These are phyloP conservation scores for Polypterus senegalus DNA, from an alignment of 2,113 vertebrate genomes.

Conservation along the genomic window DNA sequence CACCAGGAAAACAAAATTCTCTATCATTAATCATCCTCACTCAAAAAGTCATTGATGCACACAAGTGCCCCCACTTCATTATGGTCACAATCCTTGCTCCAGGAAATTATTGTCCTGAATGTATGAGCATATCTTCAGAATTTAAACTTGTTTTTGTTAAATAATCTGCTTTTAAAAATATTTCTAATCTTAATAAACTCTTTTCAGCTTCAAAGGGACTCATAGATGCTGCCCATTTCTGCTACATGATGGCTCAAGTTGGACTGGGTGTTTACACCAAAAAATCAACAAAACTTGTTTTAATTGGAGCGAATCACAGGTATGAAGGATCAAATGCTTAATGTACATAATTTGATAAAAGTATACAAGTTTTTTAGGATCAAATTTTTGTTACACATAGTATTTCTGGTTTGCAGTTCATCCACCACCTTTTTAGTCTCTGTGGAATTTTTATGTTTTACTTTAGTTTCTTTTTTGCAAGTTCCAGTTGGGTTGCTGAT, in stretches of 20 bases:
- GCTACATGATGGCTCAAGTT: constrained; percentile 92
- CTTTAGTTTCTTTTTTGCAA: too few species aligned
- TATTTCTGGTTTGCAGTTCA: not conserved
- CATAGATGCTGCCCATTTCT: constrained; percentile 89
- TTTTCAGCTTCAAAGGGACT: constrained; percentile 76
- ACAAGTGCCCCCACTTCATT: too few species aligned
- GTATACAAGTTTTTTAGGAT: not conserved
- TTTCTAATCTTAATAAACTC: constrained; percentile 4
- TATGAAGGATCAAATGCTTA: constrained; percentile 23
- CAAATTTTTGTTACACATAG: not conserved
- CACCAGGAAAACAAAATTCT: too few species aligned
- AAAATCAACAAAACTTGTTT: constrained; percentile 85
- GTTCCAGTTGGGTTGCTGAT: too few species aligned
- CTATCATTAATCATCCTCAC: too few species aligned
- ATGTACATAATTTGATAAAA: not conserved
- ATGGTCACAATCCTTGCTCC: too few species aligned
- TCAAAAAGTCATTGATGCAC: too few species aligned
- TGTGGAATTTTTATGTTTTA: too few species aligned
- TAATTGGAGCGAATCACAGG: constrained; percentile 94
- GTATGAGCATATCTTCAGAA: too few species aligned
- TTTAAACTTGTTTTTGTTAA: too few species aligned
- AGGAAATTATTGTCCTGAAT: too few species aligned
- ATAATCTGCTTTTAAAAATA: not conserved
- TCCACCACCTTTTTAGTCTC: not conserved
- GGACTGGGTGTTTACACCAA: constrained; percentile 82